Percentiles rank a stretch among this genome's conserved stretches.
Evolutionary conservation across 1,140 invertebrate genomes (phyloP).

Genomic region (Ceratoteleas bidentatus): DNA sequence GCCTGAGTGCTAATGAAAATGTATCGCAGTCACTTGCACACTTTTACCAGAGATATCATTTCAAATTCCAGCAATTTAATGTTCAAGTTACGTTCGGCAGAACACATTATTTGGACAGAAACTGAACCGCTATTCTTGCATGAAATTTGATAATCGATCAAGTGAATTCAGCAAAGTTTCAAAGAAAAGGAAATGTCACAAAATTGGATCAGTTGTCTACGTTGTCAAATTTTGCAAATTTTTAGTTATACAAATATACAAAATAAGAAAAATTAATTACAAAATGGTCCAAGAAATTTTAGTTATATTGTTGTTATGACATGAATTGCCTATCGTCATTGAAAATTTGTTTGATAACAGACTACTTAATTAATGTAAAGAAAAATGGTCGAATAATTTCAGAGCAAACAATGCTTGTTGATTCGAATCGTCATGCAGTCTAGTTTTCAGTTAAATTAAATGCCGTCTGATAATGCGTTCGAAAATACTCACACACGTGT

Average conservation of each 20-base stretch:
- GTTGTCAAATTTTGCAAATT: too few species aligned
- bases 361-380: slow-evolving; percentile 14
- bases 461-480: slow-evolving; percentile 35
- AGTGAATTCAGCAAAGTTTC: background rate
- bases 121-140: background rate
- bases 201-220: too few species aligned
- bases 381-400: slow-evolving; percentile 39
- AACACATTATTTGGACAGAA: background rate
- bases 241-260: too few species aligned
- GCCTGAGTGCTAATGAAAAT: slow-evolving; percentile 20
- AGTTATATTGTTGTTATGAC: background rate
- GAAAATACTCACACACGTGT: slow-evolving; percentile 34
- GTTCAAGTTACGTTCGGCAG: background rate
- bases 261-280: slow-evolving; percentile 5
- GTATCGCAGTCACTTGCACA: slow-evolving; percentile 29
- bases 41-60: slow-evolving; percentile 21
- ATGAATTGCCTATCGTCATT: background rate
- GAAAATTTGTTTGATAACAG: slow-evolving; percentile 17
- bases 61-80: background rate
- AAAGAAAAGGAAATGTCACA: background rate
- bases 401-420: slow-evolving; percentile 50
- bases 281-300: background rate
- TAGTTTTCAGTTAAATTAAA: slow-evolving; percentile 50
- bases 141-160: background rate
- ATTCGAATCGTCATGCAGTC: slow-evolving; percentile 55